These are phyloP conservation scores for Agrilus planipennis DNA, from an alignment of 1,140 invertebrate genomes.

Conservation along the genomic window DNA sequence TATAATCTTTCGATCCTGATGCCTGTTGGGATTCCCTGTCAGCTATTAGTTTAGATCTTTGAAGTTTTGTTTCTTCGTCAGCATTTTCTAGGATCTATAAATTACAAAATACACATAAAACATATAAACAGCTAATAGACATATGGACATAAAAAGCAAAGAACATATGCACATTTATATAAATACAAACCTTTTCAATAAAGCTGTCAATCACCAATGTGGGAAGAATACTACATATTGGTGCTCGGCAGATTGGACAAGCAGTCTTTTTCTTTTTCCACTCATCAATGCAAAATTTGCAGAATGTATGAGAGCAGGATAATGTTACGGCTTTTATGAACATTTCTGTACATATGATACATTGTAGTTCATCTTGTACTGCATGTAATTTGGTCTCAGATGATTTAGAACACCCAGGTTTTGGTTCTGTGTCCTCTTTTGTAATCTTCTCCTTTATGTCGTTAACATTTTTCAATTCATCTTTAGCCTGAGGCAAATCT, in stretches of 20 bases:
- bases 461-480: neutral
- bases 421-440: neutral
- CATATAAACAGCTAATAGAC: neutral
- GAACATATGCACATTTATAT: neutral
- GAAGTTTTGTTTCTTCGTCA: slow-evolving; percentile 2
- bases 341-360: slow-evolving; percentile 66
- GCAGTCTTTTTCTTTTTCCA: slow-evolving; percentile 62
- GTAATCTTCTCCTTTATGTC: neutral
- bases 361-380: slow-evolving; percentile 54
- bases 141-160: neutral
- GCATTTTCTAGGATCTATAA: slow-evolving; percentile 2
- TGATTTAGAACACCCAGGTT: neutral
- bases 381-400: slow-evolving; percentile 3
- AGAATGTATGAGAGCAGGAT: slow-evolving; percentile 69
- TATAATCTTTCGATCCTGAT: no score
- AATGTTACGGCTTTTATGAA: slow-evolving; percentile 58
- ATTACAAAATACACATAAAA: neutral
- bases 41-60: neutral
- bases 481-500: neutral
- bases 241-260: slow-evolving; percentile 58
- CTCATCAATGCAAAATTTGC: slow-evolving; percentile 54
- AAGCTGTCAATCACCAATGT: slow-evolving; percentile 27
- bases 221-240: slow-evolving; percentile 8
- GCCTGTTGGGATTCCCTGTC: neutral
- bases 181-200: slow-evolving; percentile 17